phyloP scores from a whole-genome alignment of 2,797 vertebrate species.

The Cyclura pinguis region DNA sequence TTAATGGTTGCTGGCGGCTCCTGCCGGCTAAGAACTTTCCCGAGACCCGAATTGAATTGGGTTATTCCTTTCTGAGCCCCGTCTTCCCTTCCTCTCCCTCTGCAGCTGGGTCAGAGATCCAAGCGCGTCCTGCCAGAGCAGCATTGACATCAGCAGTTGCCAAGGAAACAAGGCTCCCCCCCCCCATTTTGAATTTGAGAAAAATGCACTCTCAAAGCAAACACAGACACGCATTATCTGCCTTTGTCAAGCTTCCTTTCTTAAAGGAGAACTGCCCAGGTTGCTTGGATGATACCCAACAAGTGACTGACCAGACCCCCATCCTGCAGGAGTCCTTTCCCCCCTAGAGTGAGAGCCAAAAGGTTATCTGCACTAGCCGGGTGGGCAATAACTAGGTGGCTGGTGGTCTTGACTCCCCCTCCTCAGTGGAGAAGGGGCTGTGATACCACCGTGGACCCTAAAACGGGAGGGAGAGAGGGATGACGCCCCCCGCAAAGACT shows the following conservation, averaged over 20 bases:
- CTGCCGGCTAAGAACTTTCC: background rate
- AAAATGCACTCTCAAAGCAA: slow-evolving; percentile 50
- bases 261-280: background rate
- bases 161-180: slow-evolving; percentile 80
- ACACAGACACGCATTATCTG: slow-evolving; percentile 12
- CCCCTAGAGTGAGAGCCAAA: too few species aligned
- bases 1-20: too few species aligned
- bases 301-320: too few species aligned
- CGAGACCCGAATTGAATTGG: background rate
- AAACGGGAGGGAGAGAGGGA: too few species aligned
- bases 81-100: background rate
- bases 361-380: too few species aligned
- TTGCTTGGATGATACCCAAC: background rate
- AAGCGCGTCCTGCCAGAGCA: slow-evolving; percentile 74
- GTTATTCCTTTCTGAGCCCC: background rate
- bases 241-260: background rate
- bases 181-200: slow-evolving; percentile 59
- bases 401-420: too few species aligned
- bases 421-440: too few species aligned
- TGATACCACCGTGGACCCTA: too few species aligned
- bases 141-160: slow-evolving; percentile 87
- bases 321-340: too few species aligned
- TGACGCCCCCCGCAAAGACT: too few species aligned
- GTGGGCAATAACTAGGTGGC: too few species aligned
- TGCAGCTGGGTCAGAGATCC: slow-evolving; percentile 34